These are phyloP conservation scores for Caradrina clavipalpis DNA, from an alignment of 2,888 invertebrate genomes.

Conservation along the genomic window DNA sequence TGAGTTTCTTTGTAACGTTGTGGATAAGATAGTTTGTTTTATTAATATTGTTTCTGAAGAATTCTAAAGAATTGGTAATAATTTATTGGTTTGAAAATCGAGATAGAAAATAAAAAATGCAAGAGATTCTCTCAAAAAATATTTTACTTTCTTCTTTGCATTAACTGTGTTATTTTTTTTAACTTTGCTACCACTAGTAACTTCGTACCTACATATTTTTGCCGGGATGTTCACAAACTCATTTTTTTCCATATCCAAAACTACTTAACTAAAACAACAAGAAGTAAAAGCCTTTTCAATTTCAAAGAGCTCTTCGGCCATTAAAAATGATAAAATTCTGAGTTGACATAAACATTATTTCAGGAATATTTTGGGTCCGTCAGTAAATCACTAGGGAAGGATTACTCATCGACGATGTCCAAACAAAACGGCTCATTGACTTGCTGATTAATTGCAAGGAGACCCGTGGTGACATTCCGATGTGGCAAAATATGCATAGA, in stretches of 20 bases:
- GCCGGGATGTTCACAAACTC: not conserved
- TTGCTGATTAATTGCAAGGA: constrained; percentile 88
- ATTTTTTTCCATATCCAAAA: not conserved
- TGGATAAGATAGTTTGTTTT: not conserved
- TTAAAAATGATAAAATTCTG: constrained; percentile 57
- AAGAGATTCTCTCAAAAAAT: not conserved
- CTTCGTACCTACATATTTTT: not conserved
- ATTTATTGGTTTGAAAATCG: not conserved
- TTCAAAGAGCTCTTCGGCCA: constrained; percentile 15
- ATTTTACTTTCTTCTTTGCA: not conserved
- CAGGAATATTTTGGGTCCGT: constrained; percentile 72
- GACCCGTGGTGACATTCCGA: constrained; percentile 86
- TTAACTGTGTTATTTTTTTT: no score
- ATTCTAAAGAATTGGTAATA: not conserved
- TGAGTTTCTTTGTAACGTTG: not conserved
- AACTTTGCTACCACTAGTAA: not conserved
- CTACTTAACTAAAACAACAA: not conserved
- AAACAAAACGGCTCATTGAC: constrained; percentile 90
- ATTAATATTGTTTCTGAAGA: not conserved
- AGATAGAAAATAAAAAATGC: not conserved
- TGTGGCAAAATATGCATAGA: constrained; percentile 77
- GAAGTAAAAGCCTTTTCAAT: constrained; percentile 16
- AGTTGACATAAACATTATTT: constrained; percentile 70
- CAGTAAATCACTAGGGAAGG: constrained; percentile 83
- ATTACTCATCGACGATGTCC: constrained; percentile 87